A percentile compares a stretch with the other conserved stretches of the same genome.
Evolutionary conservation across 2,797 vertebrate genomes (phyloP).

Genomic region (Tragelaphus eurycerus): DNA sequence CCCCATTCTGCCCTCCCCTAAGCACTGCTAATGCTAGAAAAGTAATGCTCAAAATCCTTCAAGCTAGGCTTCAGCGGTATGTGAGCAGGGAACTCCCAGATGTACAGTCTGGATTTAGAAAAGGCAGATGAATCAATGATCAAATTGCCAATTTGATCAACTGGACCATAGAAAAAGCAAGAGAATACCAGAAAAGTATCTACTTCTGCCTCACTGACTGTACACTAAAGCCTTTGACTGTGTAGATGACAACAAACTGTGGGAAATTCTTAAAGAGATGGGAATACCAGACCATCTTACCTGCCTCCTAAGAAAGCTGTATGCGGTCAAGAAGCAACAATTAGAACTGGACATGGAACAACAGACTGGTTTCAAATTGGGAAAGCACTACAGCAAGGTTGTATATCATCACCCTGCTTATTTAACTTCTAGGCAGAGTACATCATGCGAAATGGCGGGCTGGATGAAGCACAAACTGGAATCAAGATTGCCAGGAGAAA

Average conservation of each 20-base stretch:
- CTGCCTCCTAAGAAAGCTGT: background rate
- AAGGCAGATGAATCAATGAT: background rate
- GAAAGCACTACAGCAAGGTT: background rate
- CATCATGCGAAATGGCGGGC: accelerated
- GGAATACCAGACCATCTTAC: background rate
- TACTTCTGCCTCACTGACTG: background rate
- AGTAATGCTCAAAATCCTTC: background rate
- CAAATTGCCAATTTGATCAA: background rate
- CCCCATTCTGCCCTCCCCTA: background rate
- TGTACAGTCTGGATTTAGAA: background rate
- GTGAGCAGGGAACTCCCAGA: background rate
- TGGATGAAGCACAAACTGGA: background rate
- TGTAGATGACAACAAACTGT: background rate
- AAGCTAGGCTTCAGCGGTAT: background rate
- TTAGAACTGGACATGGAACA: background rate
- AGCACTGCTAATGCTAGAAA: background rate
- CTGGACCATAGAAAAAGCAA: background rate
- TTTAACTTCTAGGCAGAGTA: background rate
- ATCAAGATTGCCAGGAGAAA: background rate
- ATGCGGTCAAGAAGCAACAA: background rate
- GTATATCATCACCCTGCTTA: background rate
- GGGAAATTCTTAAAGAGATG: background rate
- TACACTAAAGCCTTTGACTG: background rate
- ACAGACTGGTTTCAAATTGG: background rate
- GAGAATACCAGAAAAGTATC: background rate